These are phyloP conservation scores for Spizaetus ornatus DNA, from an alignment of 2,113 vertebrate species.

Conservation along the genomic window DNA sequence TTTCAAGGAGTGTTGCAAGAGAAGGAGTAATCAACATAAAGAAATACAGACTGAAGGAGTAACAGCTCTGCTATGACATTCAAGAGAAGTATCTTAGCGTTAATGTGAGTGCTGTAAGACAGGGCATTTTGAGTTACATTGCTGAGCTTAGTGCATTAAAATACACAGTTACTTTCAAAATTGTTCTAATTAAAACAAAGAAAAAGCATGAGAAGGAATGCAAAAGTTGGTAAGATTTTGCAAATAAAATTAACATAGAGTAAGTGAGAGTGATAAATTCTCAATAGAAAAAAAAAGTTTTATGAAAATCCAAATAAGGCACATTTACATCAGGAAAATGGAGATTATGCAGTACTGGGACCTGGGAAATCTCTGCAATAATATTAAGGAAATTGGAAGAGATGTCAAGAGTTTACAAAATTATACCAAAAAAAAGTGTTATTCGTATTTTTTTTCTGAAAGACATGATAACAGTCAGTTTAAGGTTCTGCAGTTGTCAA, in stretches of 20 bases:
- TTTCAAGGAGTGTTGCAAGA: not conserved
- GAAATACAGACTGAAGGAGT: not conserved
- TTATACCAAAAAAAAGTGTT: not conserved
- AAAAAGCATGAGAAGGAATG: not conserved
- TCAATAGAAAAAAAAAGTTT: not conserved
- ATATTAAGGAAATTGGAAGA: not conserved
- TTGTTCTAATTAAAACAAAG: not conserved
- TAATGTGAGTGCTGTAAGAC: not conserved
- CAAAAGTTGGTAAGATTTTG: not conserved
- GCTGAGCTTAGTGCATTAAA: not conserved
- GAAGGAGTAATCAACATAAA: not conserved
- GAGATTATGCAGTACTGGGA: not conserved
- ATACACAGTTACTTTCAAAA: not conserved
- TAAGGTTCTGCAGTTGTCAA: not conserved
- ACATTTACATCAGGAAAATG: not conserved
- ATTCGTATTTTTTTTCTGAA: not conserved
- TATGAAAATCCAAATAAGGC: not conserved
- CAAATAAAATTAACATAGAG: not conserved
- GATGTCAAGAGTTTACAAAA: not conserved
- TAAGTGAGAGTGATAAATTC: not conserved
- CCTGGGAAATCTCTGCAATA: not conserved
- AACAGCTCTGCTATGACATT: not conserved
- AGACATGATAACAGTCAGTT: not conserved
- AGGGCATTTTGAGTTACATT: not conserved
- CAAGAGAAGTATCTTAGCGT: not conserved